Evolutionary conservation across 2,888 invertebrate species (phyloP), one percentile per base, ranked within the genome.

Genomic region (Muschampia plurimacula): DNA sequence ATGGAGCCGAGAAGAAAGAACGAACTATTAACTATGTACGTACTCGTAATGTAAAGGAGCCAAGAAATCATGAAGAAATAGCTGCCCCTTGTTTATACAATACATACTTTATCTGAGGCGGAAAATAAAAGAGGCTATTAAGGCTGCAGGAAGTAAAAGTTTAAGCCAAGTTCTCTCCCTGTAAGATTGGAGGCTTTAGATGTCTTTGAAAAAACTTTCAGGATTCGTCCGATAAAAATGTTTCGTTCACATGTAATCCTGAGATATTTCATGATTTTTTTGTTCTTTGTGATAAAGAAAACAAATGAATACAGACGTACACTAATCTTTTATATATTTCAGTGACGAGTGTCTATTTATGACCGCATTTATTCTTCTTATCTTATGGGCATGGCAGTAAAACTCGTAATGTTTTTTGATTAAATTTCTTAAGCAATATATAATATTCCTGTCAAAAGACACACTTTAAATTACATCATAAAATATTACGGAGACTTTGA

Each of bases 241-340:
- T 89, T 91, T 88, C 82, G 86, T 86, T 84, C 86, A 84, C 84
- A 81, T 87, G 89, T 91, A 91, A 92, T 91, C 89, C 89, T 80
- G 76, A 83, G 86, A 88, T 86, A 87, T 87, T 82, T 76, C 84
- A 88, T 89, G 89, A 91, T 91, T 90, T 90, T 89, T 91, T 89
- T 91, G 86, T 89, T 82, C 77, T 79, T 81, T 79, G 79, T 83
- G 90, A 90, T 90, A 90, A 86, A 82, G 78, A 4, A 55, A 63
- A 72, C 36, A 57, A 60, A 66, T 46, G 65, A 63, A 63, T 10
- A 41, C 36, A 1, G n/a, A 55, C 28, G 28, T 60, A 60, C 8
- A 60, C 39, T 46, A 66, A 66, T 66, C 49, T 49, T 2, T 60
- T 36, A 63, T 52, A 63, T 62, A 36, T 55, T 69, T 67, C 15